These are phyloP conservation scores for Ditylenchus weischeri DNA, from an alignment of 2,888 invertebrate species.

Conservation along the genomic window DNA sequence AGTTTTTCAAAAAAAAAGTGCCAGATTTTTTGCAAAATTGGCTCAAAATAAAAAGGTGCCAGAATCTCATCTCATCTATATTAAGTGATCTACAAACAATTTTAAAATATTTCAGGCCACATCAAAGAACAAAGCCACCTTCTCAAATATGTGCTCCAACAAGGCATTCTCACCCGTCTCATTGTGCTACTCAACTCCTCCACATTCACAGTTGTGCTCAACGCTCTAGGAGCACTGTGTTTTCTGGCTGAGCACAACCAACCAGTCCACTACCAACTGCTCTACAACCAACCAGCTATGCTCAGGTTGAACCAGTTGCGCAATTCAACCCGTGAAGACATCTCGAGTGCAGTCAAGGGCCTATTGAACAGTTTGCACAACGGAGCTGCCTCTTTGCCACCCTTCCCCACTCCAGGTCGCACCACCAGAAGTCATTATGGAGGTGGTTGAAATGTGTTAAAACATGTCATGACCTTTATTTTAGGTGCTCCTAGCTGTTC, in stretches of 20 bases:
- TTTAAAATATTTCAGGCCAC: slow-evolving; percentile 31
- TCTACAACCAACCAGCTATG: slow-evolving; percentile 35
- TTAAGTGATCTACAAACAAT: too few species aligned
- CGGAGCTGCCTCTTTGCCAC: slow-evolving; percentile 13
- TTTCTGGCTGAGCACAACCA: slow-evolving; percentile 44
- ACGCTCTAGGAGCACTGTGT: slow-evolving; percentile 45
- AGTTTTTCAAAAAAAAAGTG: too few species aligned
- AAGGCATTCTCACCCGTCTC: slow-evolving; percentile 28
- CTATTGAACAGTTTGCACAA: slow-evolving; percentile 13
- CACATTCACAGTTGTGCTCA: slow-evolving; percentile 50
- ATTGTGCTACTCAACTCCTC: slow-evolving; percentile 42
- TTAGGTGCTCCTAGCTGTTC: too few species aligned
- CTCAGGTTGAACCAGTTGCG: slow-evolving; percentile 40
- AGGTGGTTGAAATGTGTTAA: too few species aligned
- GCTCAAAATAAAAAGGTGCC: too few species aligned
- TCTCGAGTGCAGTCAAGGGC: slow-evolving; percentile 26
- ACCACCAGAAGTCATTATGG: too few species aligned
- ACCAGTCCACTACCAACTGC: slow-evolving; percentile 39
- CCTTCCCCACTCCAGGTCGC: not conserved
- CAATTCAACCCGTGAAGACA: slow-evolving; percentile 47
- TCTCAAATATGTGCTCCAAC: slow-evolving; percentile 8
- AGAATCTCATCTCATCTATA: too few species aligned
- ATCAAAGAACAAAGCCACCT: slow-evolving; percentile 24
- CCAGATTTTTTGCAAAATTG: too few species aligned
- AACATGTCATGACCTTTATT: too few species aligned